Base-by-base conservation (phyloP, 2,797 vertebrate genomes). In the Malacoraja senta region DNA sequence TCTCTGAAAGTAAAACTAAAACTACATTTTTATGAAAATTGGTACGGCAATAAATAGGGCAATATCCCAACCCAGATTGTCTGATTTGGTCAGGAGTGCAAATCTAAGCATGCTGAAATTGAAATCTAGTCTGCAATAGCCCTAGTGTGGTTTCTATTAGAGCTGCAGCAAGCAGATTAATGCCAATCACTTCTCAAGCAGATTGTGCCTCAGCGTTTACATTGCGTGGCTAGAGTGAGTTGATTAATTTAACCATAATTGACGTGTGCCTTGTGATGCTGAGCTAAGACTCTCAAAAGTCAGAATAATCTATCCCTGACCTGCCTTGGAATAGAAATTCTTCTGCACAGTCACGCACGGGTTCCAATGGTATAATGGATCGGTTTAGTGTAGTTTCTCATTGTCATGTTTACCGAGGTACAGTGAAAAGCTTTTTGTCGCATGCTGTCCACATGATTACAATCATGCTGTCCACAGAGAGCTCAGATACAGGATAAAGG, bases 211-310 rank as follows among this genome's bases (percentile, higher is more conserved):
- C 19, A 24, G 17, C 8, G 0, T 81, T 81, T 81, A 53, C 79
- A 44, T 26, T 81, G 38, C 38, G 21, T 81, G 38, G 53, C 8
- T 81, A 8, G 38, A 81, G 17, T 24, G 38, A 81, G 21, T 2
- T 81, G 79, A 81, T 81, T 81, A 44, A 81, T 53, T 81, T 81
- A 21, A 53, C 79, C 38, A 53, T 81, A 81, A 81, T 44, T 81
- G 79, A 26, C 53, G 35, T 10, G 79, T 53, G 3, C 10, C 19
- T 24, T 53, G 21, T 35, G 38, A 81, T 26, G 38, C 38, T 81
- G 79, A 53, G 19, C 53, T 21, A 81, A 81, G 38, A 53, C 21
- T 81, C 79, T 53, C 19, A 21, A 81, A 81, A 44, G 38, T 81
- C 35, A 1, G 0, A 9, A 21, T 8, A 81, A 21, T 53, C 21